Base-by-base conservation (phyloP, 2,113 vertebrate species). In the Pogona vitticeps region DNA sequence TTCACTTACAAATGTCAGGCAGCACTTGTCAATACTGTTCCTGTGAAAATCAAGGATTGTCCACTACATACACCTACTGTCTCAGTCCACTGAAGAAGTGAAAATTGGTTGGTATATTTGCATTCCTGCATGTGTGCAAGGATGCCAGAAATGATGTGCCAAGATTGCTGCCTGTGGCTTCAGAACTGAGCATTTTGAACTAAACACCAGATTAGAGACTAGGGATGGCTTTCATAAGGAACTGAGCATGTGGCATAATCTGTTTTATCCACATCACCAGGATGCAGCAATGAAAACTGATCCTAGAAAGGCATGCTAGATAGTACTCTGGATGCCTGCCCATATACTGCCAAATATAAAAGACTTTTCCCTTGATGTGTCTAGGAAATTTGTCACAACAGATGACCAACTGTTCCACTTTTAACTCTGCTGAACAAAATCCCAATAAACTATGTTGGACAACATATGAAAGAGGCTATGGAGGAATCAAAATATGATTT, bases 31-130 rank as follows among this genome's bases (percentile, higher is more conserved):
- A 18, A 52, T 58, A 56, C 15, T 36, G n/a, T 23, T 33, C 15
- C 28, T 59, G 38, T 82, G 21, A 26, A 56, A 18, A 86, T 1
- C 86, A 78, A 33, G 28, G 28, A 18, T 63, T 93, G 56, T 79
- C 40, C 2, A 56, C 73, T 46, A 52, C 18, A 31, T 31, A 76
- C 21, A 6, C 10, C 14, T 76, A 76, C 42, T 56, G 20, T 21
- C 65, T 8, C 31, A 56, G 21, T 4, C 38, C 8, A 65, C 21
- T 28, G 26, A 52, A 70, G n/a, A 20, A 40, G 68, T 56, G n/a
- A 17, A 82, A 56, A 56, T n/a, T 52, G 40, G 2, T 56, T 3
- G 70, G 20, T 71, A 2, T 10, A 82, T 67, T 18, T 52, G 9
- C 4, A 68, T 12, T 23, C 40, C 40, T n/a, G 20, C 42, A n/a